Percentiles rank a stretch among this genome's conserved stretches.
These are phyloP conservation scores for Peribatodes rhomboidaria DNA, from an alignment of 2,888 invertebrate species.

Conservation along the genomic window DNA sequence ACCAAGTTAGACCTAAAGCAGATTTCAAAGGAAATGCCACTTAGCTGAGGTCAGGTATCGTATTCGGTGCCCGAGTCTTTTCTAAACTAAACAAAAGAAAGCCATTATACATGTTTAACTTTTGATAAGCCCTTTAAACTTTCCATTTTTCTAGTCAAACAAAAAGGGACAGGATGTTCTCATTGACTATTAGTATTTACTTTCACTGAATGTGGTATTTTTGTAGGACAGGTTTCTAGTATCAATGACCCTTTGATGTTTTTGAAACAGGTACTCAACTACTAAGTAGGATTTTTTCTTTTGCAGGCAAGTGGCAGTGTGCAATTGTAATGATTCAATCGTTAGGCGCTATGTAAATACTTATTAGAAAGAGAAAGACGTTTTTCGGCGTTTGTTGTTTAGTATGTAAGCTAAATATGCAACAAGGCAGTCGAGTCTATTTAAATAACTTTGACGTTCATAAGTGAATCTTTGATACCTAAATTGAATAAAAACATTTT, in stretches of 20 bases:
- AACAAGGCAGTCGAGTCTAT: too few species aligned
- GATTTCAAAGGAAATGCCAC: not conserved
- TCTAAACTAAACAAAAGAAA: slow-evolving; percentile 33
- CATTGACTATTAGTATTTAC: slow-evolving; percentile 31
- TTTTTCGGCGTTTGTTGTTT: too few species aligned
- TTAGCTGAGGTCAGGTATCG: not conserved
- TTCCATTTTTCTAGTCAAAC: slow-evolving; percentile 45
- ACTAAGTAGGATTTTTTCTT: too few species aligned
- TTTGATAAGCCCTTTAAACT: slow-evolving; percentile 37
- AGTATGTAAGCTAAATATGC: too few species aligned
- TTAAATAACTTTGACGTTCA: too few species aligned
- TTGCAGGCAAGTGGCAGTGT: too few species aligned
- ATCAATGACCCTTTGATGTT: slow-evolving; percentile 11
- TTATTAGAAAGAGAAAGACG: too few species aligned
- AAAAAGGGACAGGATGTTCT: slow-evolving; percentile 37
- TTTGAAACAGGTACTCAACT: not conserved
- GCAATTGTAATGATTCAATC: too few species aligned
- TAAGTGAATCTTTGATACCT: too few species aligned
- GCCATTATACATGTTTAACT: slow-evolving; percentile 24
- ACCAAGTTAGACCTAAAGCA: not conserved
- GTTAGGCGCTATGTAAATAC: too few species aligned
- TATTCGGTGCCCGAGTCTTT: not conserved
- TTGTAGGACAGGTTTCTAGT: slow-evolving; percentile 19
- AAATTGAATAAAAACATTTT: too few species aligned
- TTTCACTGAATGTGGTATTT: slow-evolving; percentile 35